phyloP scores from a whole-genome alignment of 2,797 vertebrate genomes.

The Pristis pectinata region DNA sequence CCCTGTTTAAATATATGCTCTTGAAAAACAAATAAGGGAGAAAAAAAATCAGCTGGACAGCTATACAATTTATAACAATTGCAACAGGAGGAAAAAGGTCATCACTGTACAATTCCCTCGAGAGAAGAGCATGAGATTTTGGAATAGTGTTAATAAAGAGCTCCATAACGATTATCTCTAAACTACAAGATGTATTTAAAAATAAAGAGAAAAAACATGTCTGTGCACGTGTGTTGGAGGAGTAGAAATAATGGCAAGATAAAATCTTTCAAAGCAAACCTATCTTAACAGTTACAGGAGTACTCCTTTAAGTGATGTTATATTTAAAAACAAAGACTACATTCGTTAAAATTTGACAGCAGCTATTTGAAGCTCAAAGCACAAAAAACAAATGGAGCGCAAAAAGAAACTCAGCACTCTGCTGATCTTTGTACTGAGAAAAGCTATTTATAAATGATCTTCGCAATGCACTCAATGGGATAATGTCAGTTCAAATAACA shows the following conservation, averaged over 20 bases:
- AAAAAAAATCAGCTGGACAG: background rate
- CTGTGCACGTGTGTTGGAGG: background rate
- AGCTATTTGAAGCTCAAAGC: constrained; percentile 28
- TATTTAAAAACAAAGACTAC: background rate
- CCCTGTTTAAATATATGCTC: background rate
- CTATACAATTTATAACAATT: background rate
- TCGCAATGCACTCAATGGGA: constrained; percentile 56
- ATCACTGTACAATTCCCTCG: background rate
- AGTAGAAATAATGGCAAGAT: background rate
- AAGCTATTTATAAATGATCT: constrained; percentile 62
- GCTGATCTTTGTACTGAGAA: constrained; percentile 50
- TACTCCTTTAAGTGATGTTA: background rate
- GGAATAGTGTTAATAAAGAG: background rate
- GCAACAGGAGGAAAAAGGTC: background rate
- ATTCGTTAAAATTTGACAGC: constrained; percentile 28
- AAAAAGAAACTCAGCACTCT: constrained; percentile 54
- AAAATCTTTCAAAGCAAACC: background rate
- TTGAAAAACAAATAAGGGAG: background rate
- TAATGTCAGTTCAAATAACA: constrained; percentile 55
- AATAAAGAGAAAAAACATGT: background rate
- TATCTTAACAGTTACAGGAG: background rate
- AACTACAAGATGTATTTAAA: background rate
- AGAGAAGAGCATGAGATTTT: background rate
- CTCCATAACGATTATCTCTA: background rate
- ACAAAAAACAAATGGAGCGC: background rate